Conservation (phyloP, 2,113 vertebrate species). For the Bubo scandiacus region DNA sequence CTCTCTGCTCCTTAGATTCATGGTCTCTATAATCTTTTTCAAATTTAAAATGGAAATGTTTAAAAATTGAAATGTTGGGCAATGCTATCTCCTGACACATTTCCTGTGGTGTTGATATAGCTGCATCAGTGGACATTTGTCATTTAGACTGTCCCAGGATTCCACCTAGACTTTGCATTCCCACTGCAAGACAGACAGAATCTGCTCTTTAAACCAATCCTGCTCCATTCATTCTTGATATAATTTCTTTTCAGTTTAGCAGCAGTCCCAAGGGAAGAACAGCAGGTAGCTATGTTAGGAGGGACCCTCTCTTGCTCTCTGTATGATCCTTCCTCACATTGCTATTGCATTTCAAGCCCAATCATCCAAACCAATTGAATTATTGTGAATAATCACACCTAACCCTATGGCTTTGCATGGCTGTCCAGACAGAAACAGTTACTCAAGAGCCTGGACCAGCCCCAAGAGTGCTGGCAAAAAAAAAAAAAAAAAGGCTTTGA, state of each 20-base stretch:
- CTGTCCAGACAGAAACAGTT: constrained; percentile 1
- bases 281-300: background rate
- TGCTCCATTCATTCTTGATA: background rate
- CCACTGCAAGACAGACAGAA: background rate
- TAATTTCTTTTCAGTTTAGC: background rate
- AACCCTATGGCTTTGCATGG: background rate
- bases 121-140: background rate
- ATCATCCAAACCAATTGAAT: background rate
- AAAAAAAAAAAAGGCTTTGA: background rate
- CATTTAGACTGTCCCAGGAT: constrained; percentile 16
- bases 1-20: background rate
- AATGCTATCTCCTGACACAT: constrained; percentile 21
- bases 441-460: background rate
- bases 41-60: constrained; percentile 26
- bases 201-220: background rate
- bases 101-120: constrained; percentile 19
- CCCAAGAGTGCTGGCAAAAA: background rate
- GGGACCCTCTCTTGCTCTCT: background rate
- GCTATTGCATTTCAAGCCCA: background rate
- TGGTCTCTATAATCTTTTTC: background rate
- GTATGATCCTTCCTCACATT: background rate
- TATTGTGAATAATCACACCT: background rate
- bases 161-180: background rate
- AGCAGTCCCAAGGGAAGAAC: background rate
- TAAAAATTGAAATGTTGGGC: constrained; percentile 2